Evolutionary conservation across 2,888 invertebrate genomes (phyloP).

Genomic region (Phengaris arion): DNA sequence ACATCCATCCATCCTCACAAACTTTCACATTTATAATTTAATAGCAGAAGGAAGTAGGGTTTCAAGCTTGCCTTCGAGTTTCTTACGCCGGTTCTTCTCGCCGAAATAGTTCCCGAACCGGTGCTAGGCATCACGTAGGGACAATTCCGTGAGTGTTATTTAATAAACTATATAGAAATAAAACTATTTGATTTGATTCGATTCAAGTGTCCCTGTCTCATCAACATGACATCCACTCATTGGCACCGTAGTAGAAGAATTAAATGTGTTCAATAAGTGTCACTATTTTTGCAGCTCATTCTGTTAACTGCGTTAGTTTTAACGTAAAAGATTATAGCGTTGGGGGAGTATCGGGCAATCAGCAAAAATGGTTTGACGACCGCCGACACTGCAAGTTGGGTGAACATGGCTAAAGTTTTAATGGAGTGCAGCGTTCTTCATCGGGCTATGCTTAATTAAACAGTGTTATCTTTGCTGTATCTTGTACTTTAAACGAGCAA

Average conservation of each 20-base stretch:
- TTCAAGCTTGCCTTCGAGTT: too few relatives aligned
- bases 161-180: too few relatives aligned
- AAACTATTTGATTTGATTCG: too few relatives aligned
- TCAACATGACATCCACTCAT: neutral
- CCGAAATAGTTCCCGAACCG: too few relatives aligned
- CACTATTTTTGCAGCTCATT: conserved; percentile 14
- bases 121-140: too few relatives aligned
- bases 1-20: too few relatives aligned
- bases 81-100: too few relatives aligned
- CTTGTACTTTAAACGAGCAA: neutral
- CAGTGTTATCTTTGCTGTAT: neutral
- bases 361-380: conserved; percentile 24
- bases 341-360: conserved; percentile 14
- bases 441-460: conserved; percentile 7
- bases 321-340: neutral
- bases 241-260: neutral
- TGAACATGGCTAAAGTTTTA: conserved; percentile 54
- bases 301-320: conserved; percentile 23
- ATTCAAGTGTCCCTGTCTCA: neutral
- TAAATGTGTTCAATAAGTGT: neutral
- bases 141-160: too few relatives aligned
- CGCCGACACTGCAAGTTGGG: conserved; percentile 2
- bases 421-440: conserved; percentile 52
- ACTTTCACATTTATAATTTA: too few relatives aligned
- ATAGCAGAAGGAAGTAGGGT: too few relatives aligned